Percentiles rank a stretch among this genome's conserved stretches.
These are phyloP conservation scores for Cheiracanthium punctorium DNA, from an alignment of 2,888 invertebrate genomes.

Conservation along the genomic window DNA sequence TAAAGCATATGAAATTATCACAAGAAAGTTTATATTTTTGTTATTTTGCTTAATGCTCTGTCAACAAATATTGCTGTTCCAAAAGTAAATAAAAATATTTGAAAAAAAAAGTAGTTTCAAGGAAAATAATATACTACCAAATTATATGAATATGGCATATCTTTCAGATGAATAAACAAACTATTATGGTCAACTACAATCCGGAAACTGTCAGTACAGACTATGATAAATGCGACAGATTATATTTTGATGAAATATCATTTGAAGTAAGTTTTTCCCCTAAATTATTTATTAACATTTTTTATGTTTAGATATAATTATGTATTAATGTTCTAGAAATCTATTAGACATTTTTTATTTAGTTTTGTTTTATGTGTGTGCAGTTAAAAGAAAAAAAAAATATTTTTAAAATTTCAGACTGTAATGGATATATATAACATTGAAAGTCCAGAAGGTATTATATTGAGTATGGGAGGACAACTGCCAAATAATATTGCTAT, in stretches of 20 bases:
- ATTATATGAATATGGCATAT: background rate
- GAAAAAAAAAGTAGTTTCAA: no score
- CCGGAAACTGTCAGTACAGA: constrained; percentile 99
- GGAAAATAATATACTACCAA: no score
- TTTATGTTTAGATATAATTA: background rate
- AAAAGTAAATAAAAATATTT: no score
- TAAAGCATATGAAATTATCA: no score
- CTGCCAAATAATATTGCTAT: constrained; percentile 99
- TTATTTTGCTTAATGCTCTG: no score
- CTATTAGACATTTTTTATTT: no score
- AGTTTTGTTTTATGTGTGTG: no score
- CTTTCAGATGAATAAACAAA: constrained; percentile 84
- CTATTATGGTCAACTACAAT: constrained; percentile 99
- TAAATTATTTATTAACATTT: background rate
- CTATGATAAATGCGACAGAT: constrained; percentile 98
- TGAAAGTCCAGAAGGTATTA: constrained; percentile 95
- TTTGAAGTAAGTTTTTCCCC: constrained; percentile 85
- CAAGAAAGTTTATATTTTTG: no score
- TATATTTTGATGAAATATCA: constrained; percentile 99
- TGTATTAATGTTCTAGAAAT: no score
- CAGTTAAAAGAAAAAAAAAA: no score
- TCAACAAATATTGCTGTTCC: no score
- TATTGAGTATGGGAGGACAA: constrained; percentile 98
- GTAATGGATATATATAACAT: constrained; percentile 98
- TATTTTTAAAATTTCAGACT: constrained; percentile 78